Conservation (phyloP, 2,113 vertebrate species). For the Patagioenas fasciata region DNA sequence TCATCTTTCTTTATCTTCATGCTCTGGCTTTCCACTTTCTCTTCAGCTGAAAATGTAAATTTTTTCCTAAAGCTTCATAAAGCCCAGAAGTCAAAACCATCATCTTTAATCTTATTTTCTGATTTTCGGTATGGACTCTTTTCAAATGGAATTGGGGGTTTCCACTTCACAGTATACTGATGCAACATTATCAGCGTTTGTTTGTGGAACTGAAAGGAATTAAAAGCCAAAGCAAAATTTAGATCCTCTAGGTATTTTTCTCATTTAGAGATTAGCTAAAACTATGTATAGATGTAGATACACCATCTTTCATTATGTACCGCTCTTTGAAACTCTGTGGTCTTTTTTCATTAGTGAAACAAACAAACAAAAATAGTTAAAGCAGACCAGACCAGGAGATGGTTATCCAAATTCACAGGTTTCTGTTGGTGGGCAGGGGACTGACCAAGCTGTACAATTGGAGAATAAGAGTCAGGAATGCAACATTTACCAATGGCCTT, state of each 20-base stretch:
- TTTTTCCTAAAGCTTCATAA: constrained; percentile 9
- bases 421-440: neutral
- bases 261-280: neutral
- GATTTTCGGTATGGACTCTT: constrained; percentile 51
- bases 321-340: neutral
- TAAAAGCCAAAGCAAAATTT: constrained; percentile 5
- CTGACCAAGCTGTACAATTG: neutral
- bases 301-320: neutral
- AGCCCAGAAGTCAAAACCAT: constrained; percentile 43
- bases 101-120: constrained; percentile 63
- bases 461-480: neutral
- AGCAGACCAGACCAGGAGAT: neutral
- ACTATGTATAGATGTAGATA: neutral
- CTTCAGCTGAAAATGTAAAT: constrained; percentile 22
- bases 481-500: neutral
- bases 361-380: neutral
- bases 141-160: constrained; percentile 19
- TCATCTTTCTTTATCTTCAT: constrained; percentile 57
- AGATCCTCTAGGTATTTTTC: constrained; percentile 1
- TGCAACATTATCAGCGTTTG: constrained; percentile 24
- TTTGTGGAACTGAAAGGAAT: neutral
- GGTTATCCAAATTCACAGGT: neutral
- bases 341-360: neutral
- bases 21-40: neutral
- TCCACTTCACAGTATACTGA: constrained; percentile 35